Base-by-base conservation (phyloP, 2,113 vertebrate genomes). In the Indicator maculatus region DNA sequence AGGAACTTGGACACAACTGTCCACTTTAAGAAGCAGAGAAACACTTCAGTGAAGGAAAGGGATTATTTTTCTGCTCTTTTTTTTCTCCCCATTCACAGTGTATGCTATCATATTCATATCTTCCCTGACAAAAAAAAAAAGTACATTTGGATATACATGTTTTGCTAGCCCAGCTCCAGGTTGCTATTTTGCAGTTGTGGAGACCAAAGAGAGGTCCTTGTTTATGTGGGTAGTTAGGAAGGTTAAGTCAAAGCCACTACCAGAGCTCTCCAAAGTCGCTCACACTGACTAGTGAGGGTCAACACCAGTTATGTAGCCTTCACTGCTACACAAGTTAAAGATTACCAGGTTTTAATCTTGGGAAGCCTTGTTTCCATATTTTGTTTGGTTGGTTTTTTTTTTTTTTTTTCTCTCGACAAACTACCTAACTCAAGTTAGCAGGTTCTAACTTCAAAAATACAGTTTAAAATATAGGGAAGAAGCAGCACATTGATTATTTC, bases 251-350 rank as follows among this genome's bases (percentile, higher is more conserved):
- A 15, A 88, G n/a, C 19, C 21, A 36, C 27, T 52, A 27, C 26
- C 71, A 56, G 24, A 86, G 58, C 70, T 93, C 76, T 71, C 39
- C 33, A 61, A 93, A 88, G 83, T 66, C 75, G 71, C 53, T 19
- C n/a, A 63, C 27, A 76, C 41, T 30, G 41, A 16, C 30, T 31
- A 63, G 21, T 28, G 75, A 86, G 67, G 33, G 44, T 67, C 79
- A 88, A 13, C 12, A 64, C 7, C 31, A 67, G 17, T 33, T 53
- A 69, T 14, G 4, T 90, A 76, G 88, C 76, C 58, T 92, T 84
- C 41, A 39, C 33, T 58, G 45, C 63, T 69, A 44, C 65, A 82
- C 47, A 31, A 95, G 66, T 86, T 93, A 92, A 93, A 93, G 69
- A 86, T 93, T 81, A 81, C 41, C 60, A 47, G 80, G 13, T 67